Base-by-base conservation (phyloP, 1,140 invertebrate species). In the Odontomachus brunneus region DNA sequence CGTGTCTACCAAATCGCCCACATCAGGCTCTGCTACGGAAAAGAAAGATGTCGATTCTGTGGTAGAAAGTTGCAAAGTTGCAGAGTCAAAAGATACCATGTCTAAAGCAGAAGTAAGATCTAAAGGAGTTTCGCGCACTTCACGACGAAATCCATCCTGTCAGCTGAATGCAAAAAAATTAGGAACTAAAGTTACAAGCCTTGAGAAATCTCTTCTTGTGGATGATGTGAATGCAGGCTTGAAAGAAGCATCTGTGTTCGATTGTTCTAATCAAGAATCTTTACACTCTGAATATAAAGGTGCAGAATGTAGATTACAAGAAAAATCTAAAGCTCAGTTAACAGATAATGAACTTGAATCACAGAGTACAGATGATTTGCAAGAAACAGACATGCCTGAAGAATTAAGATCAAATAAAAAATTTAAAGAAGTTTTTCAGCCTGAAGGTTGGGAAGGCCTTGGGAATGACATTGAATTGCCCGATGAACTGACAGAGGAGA, bases 381-480 rank as follows among this genome's bases (percentile, higher is more conserved):
- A 89, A 0, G 90, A 92, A 78, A 66, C 88, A 7, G 89, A 92
- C 17, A 90, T 93, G 76, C 93, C 93, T 0, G 93, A 91, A 65
- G 93, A 94, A 83, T 67, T 94, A 73, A 93, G 88, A 66, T 94
- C 92, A 0, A 89, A 94, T 82, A 92, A 94, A 82, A 94, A 91
- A 83, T 94, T 94, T 74, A 92, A 92, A 69, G 93, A 94, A 78
- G 80, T 94, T 51, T 94, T 94, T 72, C 91, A 92, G 63, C 78
- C 84, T 0, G 90, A 93, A 67, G 93, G 92, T 7, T 94, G 91
- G 93, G 92, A 94, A 78, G 85, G 63, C 69, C 48, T 94, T 14
- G 89, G 90, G 15, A 88, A 90, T 55, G 89, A 92, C n/a, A 74
- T 92, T 72, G 82, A 91, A 73, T 89, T 91, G 65, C 85, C 89